These are phyloP conservation scores for Limnodromus scolopaceus DNA, from an alignment of 2,797 vertebrate genomes.

Conservation along the genomic window DNA sequence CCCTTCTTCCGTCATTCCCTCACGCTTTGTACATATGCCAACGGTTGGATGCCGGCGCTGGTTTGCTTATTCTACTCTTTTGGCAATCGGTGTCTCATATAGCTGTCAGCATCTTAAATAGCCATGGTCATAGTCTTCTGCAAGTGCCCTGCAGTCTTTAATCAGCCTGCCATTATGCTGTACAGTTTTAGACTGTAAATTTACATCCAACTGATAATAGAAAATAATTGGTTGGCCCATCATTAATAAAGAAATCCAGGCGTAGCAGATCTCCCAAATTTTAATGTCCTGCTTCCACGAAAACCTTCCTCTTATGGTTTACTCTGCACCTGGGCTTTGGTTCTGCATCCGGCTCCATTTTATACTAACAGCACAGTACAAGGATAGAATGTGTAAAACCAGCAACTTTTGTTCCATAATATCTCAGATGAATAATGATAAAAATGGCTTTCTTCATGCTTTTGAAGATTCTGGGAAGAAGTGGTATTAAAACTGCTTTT, in stretches of 20 bases:
- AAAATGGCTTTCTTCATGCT: background rate
- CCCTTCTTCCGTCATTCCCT: background rate
- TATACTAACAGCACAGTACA: background rate
- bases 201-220: background rate
- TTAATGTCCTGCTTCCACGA: background rate
- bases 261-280: background rate
- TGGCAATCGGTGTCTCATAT: background rate
- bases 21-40: background rate
- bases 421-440: background rate
- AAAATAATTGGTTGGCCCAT: background rate
- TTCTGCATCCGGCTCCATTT: background rate
- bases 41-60: background rate
- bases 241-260: background rate
- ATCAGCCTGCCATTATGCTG: background rate
- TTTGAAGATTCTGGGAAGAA: background rate
- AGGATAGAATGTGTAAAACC: background rate
- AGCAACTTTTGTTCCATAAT: background rate
- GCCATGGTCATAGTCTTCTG: background rate
- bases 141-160: background rate
- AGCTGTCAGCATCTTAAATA: background rate
- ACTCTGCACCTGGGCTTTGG: background rate
- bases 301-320: background rate
- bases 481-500: background rate
- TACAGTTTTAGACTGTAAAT: background rate
- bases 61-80: background rate